A percentile compares a stretch with the other conserved stretches of the same genome.
Conservation (phyloP, 2,797 vertebrate genomes). For the Dipus sagitta region DNA sequence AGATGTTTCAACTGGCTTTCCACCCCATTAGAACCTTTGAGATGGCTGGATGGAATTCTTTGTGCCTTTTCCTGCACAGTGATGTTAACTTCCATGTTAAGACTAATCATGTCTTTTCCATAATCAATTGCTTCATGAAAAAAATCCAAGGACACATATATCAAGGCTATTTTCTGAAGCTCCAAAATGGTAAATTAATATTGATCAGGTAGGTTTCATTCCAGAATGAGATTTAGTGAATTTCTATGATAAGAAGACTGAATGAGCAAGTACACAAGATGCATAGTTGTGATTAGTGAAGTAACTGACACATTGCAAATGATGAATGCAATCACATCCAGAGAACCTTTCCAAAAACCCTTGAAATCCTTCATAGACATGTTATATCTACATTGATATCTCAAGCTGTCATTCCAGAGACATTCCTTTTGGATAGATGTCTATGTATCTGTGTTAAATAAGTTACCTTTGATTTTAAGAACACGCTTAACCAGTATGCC, state of each 20-base stretch:
- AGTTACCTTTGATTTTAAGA: not conserved
- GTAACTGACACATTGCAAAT: constrained; percentile 46
- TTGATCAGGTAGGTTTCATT: constrained; percentile 53
- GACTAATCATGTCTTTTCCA: constrained; percentile 58
- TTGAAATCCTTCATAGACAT: not conserved
- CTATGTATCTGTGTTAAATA: constrained; percentile 5
- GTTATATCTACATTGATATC: not conserved
- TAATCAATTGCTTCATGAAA: constrained; percentile 49
- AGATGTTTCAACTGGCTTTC: constrained; percentile 74
- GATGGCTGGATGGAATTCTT: constrained; percentile 11
- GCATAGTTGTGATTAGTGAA: not conserved
- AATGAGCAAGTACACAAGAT: constrained; percentile 48
- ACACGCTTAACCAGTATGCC: not conserved
- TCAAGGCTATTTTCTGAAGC: constrained; percentile 50
- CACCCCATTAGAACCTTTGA: constrained; percentile 14
- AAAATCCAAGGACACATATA: constrained; percentile 56
- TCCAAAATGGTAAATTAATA: constrained; percentile 43
- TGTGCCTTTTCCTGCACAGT: not conserved
- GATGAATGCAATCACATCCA: not conserved
- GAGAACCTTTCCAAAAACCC: not conserved
- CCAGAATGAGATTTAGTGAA: constrained; percentile 49
- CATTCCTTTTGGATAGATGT: constrained; percentile 20
- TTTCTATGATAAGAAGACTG: constrained; percentile 51
- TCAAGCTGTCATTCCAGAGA: constrained; percentile 12
- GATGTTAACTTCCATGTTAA: not conserved